phyloP scores from a whole-genome alignment of 30 jellyfish, hydroid and myxozoan genomes.

The Aurelia sp. region DNA sequence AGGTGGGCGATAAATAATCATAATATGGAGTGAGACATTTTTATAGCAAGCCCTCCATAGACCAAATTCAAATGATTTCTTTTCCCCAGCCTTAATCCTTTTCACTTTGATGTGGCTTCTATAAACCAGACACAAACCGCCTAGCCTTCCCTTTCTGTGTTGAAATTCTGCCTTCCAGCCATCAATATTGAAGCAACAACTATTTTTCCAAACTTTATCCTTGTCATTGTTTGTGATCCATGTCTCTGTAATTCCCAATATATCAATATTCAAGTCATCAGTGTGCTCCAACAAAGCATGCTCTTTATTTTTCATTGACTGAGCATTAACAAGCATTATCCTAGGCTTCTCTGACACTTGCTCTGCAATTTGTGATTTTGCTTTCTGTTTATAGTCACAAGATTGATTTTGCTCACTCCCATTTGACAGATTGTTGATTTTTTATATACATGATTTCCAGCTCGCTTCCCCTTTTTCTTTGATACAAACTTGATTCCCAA shows the following conservation, averaged over 20 bases:
- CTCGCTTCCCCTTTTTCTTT: conserved; percentile 4
- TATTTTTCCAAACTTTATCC: conserved; percentile 11
- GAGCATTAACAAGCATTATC: conserved; percentile 32
- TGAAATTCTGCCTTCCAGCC: conserved; percentile 29
- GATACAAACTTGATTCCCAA: not conserved
- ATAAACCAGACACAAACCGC: conserved; percentile 3
- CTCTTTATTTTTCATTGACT: conserved; percentile 23
- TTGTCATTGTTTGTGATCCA: not conserved
- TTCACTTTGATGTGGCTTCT: conserved; percentile 11
- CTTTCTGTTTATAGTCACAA: conserved; percentile 24
- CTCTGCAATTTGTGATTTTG: conserved; percentile 13
- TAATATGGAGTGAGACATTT: conserved; percentile 6
- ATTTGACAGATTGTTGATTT: not conserved
- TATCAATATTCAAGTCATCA: conserved; percentile 1
- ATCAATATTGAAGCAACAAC: not conserved
- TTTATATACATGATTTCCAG: conserved; percentile 1
- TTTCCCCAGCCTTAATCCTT: no score
- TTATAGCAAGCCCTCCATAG: conserved; percentile 16
- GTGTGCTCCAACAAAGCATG: conserved; percentile 9
- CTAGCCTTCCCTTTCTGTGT: conserved; percentile 22
- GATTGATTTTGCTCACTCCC: conserved; percentile 12
- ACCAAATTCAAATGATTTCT: conserved; percentile 17
- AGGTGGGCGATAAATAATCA: conserved; percentile 10
- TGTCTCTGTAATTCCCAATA: conserved; percentile 11
- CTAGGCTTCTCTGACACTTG: not conserved